These are phyloP conservation scores for Linyphia triangularis DNA, from an alignment of 2,888 invertebrate species.

Conservation along the genomic window DNA sequence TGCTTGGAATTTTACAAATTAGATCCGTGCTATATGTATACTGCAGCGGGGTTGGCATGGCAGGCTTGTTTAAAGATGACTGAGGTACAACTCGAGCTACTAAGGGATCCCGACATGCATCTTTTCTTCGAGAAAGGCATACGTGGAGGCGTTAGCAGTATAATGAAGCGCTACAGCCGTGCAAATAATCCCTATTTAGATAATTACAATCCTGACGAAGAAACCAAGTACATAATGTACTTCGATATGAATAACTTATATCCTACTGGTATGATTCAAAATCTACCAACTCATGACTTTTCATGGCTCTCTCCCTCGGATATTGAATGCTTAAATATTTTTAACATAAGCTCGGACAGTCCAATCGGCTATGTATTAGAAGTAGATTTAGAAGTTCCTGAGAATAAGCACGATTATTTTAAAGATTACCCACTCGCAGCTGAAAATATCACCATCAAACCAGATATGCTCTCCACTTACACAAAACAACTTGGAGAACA, in stretches of 20 bases:
- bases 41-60: conserved; percentile 76
- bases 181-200: background rate
- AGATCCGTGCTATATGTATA: conserved; percentile 76
- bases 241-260: conserved; percentile 76
- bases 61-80: conserved; percentile 73
- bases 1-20: conserved; percentile 76
- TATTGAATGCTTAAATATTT: too few species aligned
- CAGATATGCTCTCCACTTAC: too few species aligned
- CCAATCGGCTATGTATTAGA: too few species aligned
- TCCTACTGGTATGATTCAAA: too few species aligned
- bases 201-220: background rate
- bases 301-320: too few species aligned
- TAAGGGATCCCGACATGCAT: conserved; percentile 76
- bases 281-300: too few species aligned
- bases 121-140: conserved; percentile 66
- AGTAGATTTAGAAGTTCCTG: too few species aligned
- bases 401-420: too few species aligned
- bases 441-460: too few species aligned
- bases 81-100: conserved; percentile 73
- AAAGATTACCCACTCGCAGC: too few species aligned
- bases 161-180: background rate
- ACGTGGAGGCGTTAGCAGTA: conserved; percentile 53
- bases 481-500: too few species aligned
- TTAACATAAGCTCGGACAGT: too few species aligned
- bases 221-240: background rate